Conservation (phyloP, 2,888 invertebrate species). For the Chaitophorus viminalis region DNA sequence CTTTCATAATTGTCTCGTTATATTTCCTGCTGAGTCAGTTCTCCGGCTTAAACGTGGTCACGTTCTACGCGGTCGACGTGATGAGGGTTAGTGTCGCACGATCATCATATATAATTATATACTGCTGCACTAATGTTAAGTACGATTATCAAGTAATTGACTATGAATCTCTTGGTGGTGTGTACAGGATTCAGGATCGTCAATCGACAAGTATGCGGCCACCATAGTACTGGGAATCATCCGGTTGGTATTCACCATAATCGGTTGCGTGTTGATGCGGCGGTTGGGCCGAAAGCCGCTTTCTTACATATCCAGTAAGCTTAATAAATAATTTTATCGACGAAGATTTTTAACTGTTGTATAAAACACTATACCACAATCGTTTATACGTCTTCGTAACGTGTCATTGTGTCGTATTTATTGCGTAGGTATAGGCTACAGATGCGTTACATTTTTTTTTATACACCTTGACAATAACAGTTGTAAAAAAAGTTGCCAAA, state of each 20-base stretch:
- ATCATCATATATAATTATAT: too few species aligned
- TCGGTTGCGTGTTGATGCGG: constrained; percentile 73
- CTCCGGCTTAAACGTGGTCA: constrained; percentile 77
- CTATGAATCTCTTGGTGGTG: background rate
- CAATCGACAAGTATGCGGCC: constrained; percentile 72
- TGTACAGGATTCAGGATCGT: constrained; percentile 72
- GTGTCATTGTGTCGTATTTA: too few species aligned
- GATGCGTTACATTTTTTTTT: too few species aligned
- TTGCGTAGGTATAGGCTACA: too few species aligned
- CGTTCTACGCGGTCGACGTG: constrained; percentile 77
- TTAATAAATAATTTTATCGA: constrained; percentile 34
- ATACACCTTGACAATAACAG: too few species aligned
- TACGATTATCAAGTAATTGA: background rate
- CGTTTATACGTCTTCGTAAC: too few species aligned
- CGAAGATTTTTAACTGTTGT: too few species aligned
- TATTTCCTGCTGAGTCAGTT: constrained; percentile 79
- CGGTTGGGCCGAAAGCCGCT: constrained; percentile 73
- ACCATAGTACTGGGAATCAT: constrained; percentile 74
- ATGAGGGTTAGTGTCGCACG: constrained; percentile 70
- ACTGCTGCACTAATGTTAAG: too few species aligned
- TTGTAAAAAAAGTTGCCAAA: too few species aligned
- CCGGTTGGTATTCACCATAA: constrained; percentile 73
- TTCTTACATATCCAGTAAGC: constrained; percentile 74
- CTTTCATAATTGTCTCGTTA: constrained; percentile 73
- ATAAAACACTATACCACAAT: too few species aligned